Evolutionary conservation across 2,113 vertebrate species (phyloP), one percentile per base, ranked within the genome.

Genomic region (Myotis davidii): DNA sequence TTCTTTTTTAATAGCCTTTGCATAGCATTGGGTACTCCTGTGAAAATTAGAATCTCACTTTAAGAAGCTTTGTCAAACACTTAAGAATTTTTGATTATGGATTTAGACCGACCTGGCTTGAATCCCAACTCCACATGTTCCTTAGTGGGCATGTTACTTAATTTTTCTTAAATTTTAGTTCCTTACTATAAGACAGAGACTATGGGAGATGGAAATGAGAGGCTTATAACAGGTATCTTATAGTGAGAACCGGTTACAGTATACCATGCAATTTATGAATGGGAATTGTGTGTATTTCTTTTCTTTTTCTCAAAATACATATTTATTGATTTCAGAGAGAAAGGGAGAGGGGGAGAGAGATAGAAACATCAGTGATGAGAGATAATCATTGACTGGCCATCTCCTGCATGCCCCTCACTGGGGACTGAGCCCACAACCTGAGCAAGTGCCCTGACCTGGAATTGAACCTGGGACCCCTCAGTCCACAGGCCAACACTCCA

Each of bases 121-220:
- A 93, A 85, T 81, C 16, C 13, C 56, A 65, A 65, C 21, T 88
- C 18, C 14, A 54, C 6, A 13, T 87, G 2, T 84, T 87, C n/a
- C 65, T 85, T 78, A 92, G 32, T 11, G 23, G 48, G 2, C n/a
- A 34, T 84, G 32, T 77, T 69, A 56, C 32, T 70, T 65, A 86
- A n/a, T 45, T 32, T 86, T n/a, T 92, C 67, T 91, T 94, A 37
- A 61, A 70, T 32, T 81, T 85, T 21, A 88, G 9, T 64, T 94
- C 4, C n/a, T 82, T 34, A 73, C 34, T 34, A 79, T 85, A 85
- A 94, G 90, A 90, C 74, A 34, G n/a, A 14, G 25, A 78, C 90
- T 90, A 54, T 84, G 9, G 70, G 39, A 69, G 25, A 72, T 34
- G 6, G 21, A 93, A 76, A 65, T 81, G 72, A 85, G 20, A 81